A percentile compares a stretch with the other conserved stretches of the same genome.
Evolutionary conservation across 2,888 invertebrate species (phyloP).

Genomic region (Epinotia ramella): DNA sequence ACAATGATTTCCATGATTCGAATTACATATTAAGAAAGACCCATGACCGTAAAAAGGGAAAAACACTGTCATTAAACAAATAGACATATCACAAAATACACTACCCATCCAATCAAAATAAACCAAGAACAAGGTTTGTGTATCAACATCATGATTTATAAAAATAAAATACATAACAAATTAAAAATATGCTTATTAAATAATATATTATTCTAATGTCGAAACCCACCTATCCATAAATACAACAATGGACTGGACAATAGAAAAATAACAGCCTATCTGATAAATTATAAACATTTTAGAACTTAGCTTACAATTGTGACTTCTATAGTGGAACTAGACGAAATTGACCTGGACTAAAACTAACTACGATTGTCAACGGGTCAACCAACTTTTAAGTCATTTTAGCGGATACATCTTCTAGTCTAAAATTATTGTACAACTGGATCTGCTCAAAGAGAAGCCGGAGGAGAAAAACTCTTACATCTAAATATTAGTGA

Average conservation of each 20-base stretch:
- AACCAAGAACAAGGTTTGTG: slow-evolving; percentile 18
- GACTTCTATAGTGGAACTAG: slow-evolving; percentile 60
- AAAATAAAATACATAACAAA: slow-evolving; percentile 47
- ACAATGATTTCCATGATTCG: neutral
- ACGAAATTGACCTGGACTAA: slow-evolving; percentile 64
- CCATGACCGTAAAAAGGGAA: slow-evolving; percentile 6
- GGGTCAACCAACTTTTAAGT: slow-evolving; percentile 32
- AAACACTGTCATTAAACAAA: slow-evolving; percentile 34
- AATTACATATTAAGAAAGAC: neutral
- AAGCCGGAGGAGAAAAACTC: slow-evolving; percentile 30
- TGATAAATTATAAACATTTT: slow-evolving; percentile 47
- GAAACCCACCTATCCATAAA: slow-evolving; percentile 47
- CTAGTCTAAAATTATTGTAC: slow-evolving; percentile 35
- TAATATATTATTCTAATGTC: slow-evolving; percentile 36
- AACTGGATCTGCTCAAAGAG: slow-evolving; percentile 29
- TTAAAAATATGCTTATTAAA: slow-evolving; percentile 29
- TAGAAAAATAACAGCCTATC: slow-evolving; percentile 57
- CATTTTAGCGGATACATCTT: slow-evolving; percentile 17
- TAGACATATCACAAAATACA: slow-evolving; percentile 14
- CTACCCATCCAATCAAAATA: slow-evolving; percentile 12
- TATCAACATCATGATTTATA: slow-evolving; percentile 40
- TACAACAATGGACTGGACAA: slow-evolving; percentile 65
- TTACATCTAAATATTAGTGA: slow-evolving; percentile 14
- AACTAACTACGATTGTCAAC: slow-evolving; percentile 49
- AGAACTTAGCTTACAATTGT: slow-evolving; percentile 63